Evolutionary conservation across 2,888 invertebrate species (phyloP).

Genomic region (Tipula helvola): DNA sequence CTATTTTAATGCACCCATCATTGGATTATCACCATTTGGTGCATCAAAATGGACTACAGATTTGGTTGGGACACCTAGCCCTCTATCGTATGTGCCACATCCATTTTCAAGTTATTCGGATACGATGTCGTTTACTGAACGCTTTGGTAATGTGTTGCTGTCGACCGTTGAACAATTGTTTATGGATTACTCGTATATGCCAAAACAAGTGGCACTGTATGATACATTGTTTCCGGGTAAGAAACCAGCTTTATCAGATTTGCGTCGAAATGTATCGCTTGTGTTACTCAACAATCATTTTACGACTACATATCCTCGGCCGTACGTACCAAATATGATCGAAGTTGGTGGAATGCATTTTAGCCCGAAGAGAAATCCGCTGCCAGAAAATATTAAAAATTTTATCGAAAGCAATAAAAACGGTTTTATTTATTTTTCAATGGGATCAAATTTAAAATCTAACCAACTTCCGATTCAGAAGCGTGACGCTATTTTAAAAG

Average conservation of each 20-base stretch:
- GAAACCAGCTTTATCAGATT: conserved; percentile 22
- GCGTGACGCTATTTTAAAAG: not conserved
- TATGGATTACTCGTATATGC: conserved; percentile 24
- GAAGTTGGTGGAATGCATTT: conserved; percentile 35
- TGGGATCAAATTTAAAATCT: not conserved
- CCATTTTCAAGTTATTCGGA: conserved; percentile 25
- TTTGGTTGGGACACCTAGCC: conserved; percentile 25
- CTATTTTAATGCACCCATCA: conserved; percentile 22
- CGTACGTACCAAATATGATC: conserved; percentile 33
- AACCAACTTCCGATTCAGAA: not conserved
- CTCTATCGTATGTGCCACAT: conserved; percentile 29
- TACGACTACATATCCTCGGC: conserved; percentile 27
- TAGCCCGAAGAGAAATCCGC: conserved; percentile 23
- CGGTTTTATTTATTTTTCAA: not conserved
- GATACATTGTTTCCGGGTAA: conserved; percentile 24
- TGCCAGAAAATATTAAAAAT: conserved; percentile 21
- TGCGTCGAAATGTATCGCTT: conserved; percentile 23
- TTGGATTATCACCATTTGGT: conserved; percentile 21
- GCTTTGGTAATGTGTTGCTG: conserved; percentile 16
- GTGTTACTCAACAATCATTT: conserved; percentile 31
- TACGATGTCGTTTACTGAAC: conserved; percentile 30
- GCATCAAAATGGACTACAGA: conserved; percentile 18
- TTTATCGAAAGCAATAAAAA: not conserved
- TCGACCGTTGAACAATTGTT: conserved; percentile 20
- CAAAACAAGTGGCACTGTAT: conserved; percentile 25